phyloP scores from a whole-genome alignment of 2,113 vertebrate species.

The Strix aluco region DNA sequence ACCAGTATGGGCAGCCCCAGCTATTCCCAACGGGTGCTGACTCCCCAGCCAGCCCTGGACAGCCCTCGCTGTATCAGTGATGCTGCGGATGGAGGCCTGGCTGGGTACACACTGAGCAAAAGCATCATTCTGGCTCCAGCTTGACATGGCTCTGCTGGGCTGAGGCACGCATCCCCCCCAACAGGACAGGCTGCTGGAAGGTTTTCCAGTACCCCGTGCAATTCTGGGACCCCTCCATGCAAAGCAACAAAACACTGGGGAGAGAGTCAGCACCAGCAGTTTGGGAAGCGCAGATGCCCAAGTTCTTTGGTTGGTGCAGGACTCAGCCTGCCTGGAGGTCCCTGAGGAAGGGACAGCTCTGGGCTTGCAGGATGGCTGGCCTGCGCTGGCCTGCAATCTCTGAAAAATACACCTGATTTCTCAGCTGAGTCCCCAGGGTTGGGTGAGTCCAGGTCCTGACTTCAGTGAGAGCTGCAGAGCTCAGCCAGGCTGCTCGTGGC shows the following conservation, averaged over 20 bases:
- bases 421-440: not conserved
- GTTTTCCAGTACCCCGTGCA: not conserved
- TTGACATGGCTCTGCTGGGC: not conserved
- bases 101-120: not conserved
- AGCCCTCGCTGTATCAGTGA: fast-evolving
- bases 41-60: not conserved
- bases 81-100: not conserved
- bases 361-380: not conserved
- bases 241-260: fast-evolving
- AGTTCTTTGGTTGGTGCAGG: not conserved
- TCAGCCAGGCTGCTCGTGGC: fast-evolving
- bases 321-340: not conserved
- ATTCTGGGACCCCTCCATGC: not conserved
- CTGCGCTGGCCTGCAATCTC: not conserved
- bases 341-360: not conserved
- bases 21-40: not conserved
- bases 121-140: not conserved
- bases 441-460: not conserved
- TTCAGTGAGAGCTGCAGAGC: not conserved
- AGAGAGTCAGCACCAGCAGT: not conserved
- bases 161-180: not conserved
- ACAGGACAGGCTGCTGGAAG: not conserved
- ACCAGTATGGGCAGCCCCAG: fast-evolving
- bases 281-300: not conserved
- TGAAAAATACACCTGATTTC: not conserved